Evolutionary conservation across 2,797 vertebrate genomes (phyloP), one percentile per base, ranked within the genome.

Genomic region (Arrhamphus sclerolepis): DNA sequence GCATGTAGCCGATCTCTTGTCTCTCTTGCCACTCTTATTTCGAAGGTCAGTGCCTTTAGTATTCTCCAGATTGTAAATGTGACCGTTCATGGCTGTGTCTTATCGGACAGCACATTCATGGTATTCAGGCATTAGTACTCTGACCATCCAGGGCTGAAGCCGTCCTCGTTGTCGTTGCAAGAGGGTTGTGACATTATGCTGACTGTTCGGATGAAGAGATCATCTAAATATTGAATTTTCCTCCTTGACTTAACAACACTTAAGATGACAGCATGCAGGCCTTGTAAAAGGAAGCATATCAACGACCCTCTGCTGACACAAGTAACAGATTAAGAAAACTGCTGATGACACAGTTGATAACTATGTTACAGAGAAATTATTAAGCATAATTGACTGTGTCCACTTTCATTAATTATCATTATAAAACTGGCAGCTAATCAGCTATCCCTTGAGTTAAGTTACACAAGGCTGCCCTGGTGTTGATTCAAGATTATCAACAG

Each of bases 1-100:
- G 64, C 52, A 16, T 28, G 17, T 64, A 72, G 69, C 46, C 28
- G 60, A 5, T 55, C 66, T 77, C 72, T 68, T 77, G 53, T 70
- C 68, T 24, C 39, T 59, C 60, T 49, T 54, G 53, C n/a, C 14
- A 7, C 41, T 42, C 39, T 34, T 48, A 28, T 56, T 67, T 78
- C 4, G 69, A 81, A 87, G 72, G 84, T 85, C 77, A 82, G 52
- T 51, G 38, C 50, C 63, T 80, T 65, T 58, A 10, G 31, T 34
- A 34, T n/a, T 39, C 40, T 64, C 53, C 60, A 43, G 46, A 50
- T 46, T 54, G 51, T 34, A 47, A 43, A 60, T 31, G 20, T 24
- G 20, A 17, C 34, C 31, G 20, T 28, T 28, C 31, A 38, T 20
- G 24, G 28, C 46, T 20, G 17, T 20, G 9, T 5, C 5, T 4